These are phyloP conservation scores for Lepidothrix coronata DNA, from an alignment of 2,113 vertebrate genomes.

Conservation along the genomic window DNA sequence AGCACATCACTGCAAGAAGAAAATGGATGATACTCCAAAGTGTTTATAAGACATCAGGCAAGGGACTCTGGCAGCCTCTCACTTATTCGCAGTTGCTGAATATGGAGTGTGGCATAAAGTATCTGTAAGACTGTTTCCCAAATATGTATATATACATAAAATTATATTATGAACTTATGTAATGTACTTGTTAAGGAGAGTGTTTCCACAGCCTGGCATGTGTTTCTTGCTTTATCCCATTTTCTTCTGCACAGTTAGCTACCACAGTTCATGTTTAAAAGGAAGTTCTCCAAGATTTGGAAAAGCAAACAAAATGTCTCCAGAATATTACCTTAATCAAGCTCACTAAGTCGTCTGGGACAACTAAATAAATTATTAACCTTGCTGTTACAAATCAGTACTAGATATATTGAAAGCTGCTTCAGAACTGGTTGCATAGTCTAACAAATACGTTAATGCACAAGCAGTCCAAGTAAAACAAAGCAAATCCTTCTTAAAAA, in stretches of 20 bases:
- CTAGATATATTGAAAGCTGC: not conserved
- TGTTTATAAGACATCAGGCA: not conserved
- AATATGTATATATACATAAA: too few species aligned
- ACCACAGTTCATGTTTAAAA: not conserved
- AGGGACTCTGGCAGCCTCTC: not conserved
- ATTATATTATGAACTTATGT: not conserved
- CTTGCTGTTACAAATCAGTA: not conserved
- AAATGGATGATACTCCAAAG: not conserved
- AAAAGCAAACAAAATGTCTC: not conserved
- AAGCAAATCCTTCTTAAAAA: not conserved
- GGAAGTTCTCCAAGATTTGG: not conserved
- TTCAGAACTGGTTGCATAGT: rapidly evolving
- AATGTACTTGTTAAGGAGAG: not conserved
- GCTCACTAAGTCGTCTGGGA: not conserved
- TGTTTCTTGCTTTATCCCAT: not conserved
- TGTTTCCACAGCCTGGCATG: not conserved
- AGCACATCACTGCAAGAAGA: not conserved
- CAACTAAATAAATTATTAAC: not conserved
- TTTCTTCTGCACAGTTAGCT: not conserved
- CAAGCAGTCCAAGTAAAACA: not conserved
- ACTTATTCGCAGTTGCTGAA: not conserved
- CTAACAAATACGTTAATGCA: not conserved
- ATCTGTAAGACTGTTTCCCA: not conserved
- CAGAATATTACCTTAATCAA: not conserved
- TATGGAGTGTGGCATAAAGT: not conserved